Evolutionary conservation across 2,888 invertebrate genomes (phyloP), one percentile per base, ranked within the genome.

Genomic region (Oxyteleia sp.): DNA sequence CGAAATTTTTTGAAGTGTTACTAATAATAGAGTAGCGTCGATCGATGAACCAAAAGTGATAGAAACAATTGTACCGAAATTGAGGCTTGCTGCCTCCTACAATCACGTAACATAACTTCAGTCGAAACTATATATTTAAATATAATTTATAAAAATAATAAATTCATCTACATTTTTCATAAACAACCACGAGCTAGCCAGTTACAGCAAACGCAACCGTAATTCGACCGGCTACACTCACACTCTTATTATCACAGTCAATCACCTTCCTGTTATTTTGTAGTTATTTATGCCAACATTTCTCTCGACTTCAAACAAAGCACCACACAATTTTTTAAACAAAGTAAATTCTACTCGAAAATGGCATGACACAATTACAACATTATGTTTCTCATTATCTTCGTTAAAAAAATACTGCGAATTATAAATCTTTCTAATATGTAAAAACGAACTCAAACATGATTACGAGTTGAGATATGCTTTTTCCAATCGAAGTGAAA

Each of bases 241-340:
- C 87, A 87, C 86, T 89, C 89, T 88, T 90, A 90, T 90, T 91
- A 91, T 91, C 91, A 91, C 91, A 91, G 91, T 90, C 90, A 91
- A 90, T 83, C 88, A 82, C 89, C 88, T 88, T 85, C 38, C 76
- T 82, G 71, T 71, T 64, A 68, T 69, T 80, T 83, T 80, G 16
- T 85, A 86, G 20, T 82, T 76, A 49, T 69, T 59, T 57, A 61
- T 71, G 69, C 71, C 13, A 63, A 74, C 64, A 55, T 47, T 72
- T 71, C 64, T 55, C 69, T 43, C 15, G 61, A 64, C n/a, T 75
- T 75, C 32, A 75, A 74, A 69, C 64, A 75, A 82, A 82, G 74
- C 61, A 63, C 35, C 61, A 45, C 59, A 29, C 16, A 66, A 26
- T 43, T 32, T 47, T 71, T 47, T 15, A 47, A 71, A 26, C 3